phyloP scores from a whole-genome alignment of 1,140 invertebrate genomes.

The Bombus sylvicola region DNA sequence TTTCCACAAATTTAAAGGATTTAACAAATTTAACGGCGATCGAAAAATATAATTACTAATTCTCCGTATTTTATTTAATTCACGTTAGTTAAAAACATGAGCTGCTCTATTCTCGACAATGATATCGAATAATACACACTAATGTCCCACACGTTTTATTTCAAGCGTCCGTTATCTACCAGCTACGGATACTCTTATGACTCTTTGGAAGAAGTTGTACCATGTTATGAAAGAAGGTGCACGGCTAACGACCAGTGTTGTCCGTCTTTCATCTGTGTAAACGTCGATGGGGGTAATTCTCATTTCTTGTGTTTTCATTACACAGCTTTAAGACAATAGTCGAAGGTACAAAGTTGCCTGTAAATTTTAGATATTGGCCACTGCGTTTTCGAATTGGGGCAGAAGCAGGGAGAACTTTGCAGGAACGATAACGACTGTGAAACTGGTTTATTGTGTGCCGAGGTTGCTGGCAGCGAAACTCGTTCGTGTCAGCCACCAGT shows the following conservation, averaged over 20 bases:
- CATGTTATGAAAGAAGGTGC: constrained; percentile 87
- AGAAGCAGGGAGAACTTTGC: constrained; percentile 90
- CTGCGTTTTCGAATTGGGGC: constrained; percentile 88
- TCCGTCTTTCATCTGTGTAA: constrained; percentile 88
- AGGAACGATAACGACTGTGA: constrained; percentile 89
- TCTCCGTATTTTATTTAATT: too few relatives aligned
- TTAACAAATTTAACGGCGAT: too few relatives aligned
- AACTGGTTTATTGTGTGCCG: constrained; percentile 87
- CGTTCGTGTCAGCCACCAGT: constrained; percentile 91
- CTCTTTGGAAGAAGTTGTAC: constrained; percentile 81
- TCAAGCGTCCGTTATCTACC: constrained; percentile 73
- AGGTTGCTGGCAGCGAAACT: constrained; percentile 84
- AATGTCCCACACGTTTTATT: constrained; percentile 46
- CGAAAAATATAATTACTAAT: too few relatives aligned
- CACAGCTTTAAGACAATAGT: not conserved
- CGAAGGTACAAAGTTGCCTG: too few relatives aligned
- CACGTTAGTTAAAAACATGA: not conserved
- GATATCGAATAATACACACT: not conserved
- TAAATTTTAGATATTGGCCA: constrained; percentile 85
- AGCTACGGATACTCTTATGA: constrained; percentile 73
- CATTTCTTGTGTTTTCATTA: not conserved
- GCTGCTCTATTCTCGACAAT: not conserved
- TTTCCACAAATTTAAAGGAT: too few relatives aligned
- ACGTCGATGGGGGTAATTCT: constrained; percentile 87
- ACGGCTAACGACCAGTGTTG: constrained; percentile 90